Evolutionary conservation across 2,113 vertebrate genomes (phyloP).

Genomic region (Rhinolophus ferrumequinum): DNA sequence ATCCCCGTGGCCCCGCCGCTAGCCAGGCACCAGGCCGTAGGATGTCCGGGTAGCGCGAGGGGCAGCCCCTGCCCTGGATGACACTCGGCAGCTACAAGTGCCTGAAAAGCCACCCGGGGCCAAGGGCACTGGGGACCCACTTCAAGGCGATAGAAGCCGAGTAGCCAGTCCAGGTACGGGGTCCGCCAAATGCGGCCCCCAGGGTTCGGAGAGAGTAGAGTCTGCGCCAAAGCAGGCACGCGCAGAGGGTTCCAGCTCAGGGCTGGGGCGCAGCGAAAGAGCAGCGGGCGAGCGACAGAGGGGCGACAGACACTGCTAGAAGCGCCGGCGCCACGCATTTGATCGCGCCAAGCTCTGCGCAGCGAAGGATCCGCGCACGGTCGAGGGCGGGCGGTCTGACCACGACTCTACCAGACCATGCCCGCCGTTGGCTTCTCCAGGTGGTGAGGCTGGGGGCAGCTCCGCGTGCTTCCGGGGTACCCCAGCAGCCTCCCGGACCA

Average conservation of each 20-base stretch:
- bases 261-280: neutral
- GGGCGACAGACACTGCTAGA: fast-evolving
- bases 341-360: neutral
- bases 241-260: neutral
- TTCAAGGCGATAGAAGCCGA: neutral
- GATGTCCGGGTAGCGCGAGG: fast-evolving
- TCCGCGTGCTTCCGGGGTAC: fast-evolving
- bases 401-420: fast-evolving
- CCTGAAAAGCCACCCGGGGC: neutral
- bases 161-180: fast-evolving
- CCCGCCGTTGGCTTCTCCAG: neutral
- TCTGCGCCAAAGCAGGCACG: neutral
- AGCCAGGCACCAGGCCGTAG: too few species aligned
- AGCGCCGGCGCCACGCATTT: neutral
- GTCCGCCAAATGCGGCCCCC: too few species aligned
- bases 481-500: neutral
- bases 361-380: too few species aligned
- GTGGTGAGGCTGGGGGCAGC: neutral
- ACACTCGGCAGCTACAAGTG: neutral
- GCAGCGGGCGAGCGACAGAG: fast-evolving
- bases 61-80: neutral
- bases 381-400: neutral
- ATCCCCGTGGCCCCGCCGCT: fast-evolving
- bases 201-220: neutral
- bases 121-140: neutral